Evolutionary conservation across 2,113 vertebrate genomes (phyloP), one percentile per base, ranked within the genome.

Genomic region (Gorsachius goisagi): DNA sequence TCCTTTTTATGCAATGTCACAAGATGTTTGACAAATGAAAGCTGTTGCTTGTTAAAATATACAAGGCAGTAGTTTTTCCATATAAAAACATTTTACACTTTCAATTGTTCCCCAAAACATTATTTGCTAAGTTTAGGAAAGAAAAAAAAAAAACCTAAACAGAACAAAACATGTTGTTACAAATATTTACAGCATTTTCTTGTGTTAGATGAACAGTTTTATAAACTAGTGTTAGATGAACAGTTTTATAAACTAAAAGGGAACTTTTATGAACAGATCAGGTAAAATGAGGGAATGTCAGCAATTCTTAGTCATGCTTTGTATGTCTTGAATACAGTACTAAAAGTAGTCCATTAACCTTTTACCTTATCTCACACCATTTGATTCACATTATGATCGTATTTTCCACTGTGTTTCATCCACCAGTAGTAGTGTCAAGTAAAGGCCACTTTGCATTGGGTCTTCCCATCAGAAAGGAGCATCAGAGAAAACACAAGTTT

Each of bases 31-130:
- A 98, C 97, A 98, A 98, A 98, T 96, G 83, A 98, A 98, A 98
- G 97, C 97, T 98, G 97, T 94, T 98, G 97, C 96, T 97, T 98
- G 98, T 98, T 98, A 98, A 98, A 98, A 98, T 98, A 99, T 97
- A 98, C 96, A 98, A 98, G 97, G 98, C 97, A 98, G 97, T 94
- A 89, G 92, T 90, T 92, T 97, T 98, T 96, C 93, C 97, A 94
- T 98, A 98, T 19, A 98, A 97, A 98, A 98, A 91, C 96, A 98
- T 93, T 98, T 98, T 97, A 97, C 96, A 97, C 96, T 97, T 97
- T 72, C 88, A 97, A 97, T 98, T 99, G 97, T 98, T 98, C 98
- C 98, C 97, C 90, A 97, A 98, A 98, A 92, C 95, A 96, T 71
- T 97, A 92, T 95, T 83, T 93, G 96, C 96, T 97, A 97, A 86